Evolutionary conservation across 2,113 vertebrate species (phyloP), one percentile per base, ranked within the genome.

Genomic region (Speoplatyrhinus poulsoni): DNA sequence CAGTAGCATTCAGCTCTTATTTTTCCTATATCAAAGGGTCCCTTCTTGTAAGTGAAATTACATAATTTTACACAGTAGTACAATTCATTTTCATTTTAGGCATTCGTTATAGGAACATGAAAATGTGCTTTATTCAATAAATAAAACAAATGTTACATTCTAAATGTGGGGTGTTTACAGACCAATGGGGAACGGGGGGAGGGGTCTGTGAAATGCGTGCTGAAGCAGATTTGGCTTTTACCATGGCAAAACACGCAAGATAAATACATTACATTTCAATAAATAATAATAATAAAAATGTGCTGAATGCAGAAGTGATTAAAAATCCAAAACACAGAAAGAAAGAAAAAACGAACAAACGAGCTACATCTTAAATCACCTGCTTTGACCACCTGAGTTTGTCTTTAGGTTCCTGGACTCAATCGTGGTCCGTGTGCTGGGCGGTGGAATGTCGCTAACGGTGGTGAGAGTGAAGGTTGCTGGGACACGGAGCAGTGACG

Each of bases 331-430:
- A 81, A 79, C 62, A 0, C 2, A 79, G 9, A 58, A 67, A 61
- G 59, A 68, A 60, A 63, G 63, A 53, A 67, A 58, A 65, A 52
- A 70, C 82, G 77, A 88, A 90, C 90, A 62, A 79, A 93, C 94
- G 89, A 85, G 85, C 88, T 85, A 88, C 93, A 94, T 93, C 61
- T 93, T 87, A 87, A 41, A 93, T 91, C 90, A 91, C 94, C 94
- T 93, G 93, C 91, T 90, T 92, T 84, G 86, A 89, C 92, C 94
- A 95, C 95, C 94, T 95, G 95, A 97, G 95, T 91, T 92, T 93
- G 85, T 88, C 92, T 78, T 89, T 90, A 88, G 92, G 84, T 89
- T 90, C 90, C 91, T 85, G 74, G 80, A 77, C 84, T 78, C 60
- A 73, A 15, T 89, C 87, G 84, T 84, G 88, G 82, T 87, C 82